Base-by-base conservation (phyloP, 2,888 invertebrate genomes). In the Chloroclysta siterata region DNA sequence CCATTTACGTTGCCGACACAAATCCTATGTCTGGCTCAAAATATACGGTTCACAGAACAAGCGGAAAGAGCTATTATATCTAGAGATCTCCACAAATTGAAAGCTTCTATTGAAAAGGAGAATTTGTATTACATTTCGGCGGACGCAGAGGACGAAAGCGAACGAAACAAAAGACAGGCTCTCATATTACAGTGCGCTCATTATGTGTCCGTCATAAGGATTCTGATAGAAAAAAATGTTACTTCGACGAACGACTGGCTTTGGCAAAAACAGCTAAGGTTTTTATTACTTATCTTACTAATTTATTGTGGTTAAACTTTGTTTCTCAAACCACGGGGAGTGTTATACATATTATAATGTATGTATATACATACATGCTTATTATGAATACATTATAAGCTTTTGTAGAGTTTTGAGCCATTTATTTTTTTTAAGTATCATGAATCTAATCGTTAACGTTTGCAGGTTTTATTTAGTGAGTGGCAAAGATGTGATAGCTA, bases 241-340 rank as follows among this genome's bases (percentile, higher is more conserved):
- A 94, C 94, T 36, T 94, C 94, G 69, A 82, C 94, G 11, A 93
- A 89, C 15, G 96, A 98, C 80, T 99, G 99, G 99, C 92, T 95
- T 53, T 99, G 99, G 99, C 97, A 97, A 85, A 97, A 97, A 85
- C 99, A 99, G 84, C 94, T 99, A 52, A 95, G 98, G 95, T 96
- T 53, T 22, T n/a, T 46, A 13, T 53, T 39, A 14, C 8, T 14
- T 8, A 50, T 50, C 0, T 41, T 14, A 56, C 7, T 13, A 13
- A 44, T n/a, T 53, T 8, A 41, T n/a, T 41, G 41, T 41, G 28
- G n/a, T 41, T 13, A 54, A n/a, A 51, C 46, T 44, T n/a, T n/a
- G 5, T n/a, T 13, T 13, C 1, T 13, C n/a, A 50, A 28, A 8
- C 15, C 14, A 44, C 15, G 5, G 11, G 33, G 7, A 33, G 6